phyloP scores from a whole-genome alignment of 2,888 invertebrate species.

The Charanyca ferruginea region DNA sequence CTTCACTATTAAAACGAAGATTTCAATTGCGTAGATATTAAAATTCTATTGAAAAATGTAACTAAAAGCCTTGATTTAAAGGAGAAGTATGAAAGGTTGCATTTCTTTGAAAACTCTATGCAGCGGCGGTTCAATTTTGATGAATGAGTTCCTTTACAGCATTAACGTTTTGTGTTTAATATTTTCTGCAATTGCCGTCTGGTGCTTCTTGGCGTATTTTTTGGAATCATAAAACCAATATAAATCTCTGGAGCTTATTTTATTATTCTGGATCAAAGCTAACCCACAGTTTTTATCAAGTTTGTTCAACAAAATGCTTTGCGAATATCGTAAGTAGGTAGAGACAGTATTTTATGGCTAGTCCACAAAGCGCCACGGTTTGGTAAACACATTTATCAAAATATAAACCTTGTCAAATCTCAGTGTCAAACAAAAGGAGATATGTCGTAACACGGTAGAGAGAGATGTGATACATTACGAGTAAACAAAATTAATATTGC shows the following conservation, averaged over 20 bases:
- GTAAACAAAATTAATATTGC: constrained; percentile 38
- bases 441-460: constrained; percentile 40
- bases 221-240: constrained; percentile 27
- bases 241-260: constrained; percentile 50
- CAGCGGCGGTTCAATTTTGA: constrained; percentile 36
- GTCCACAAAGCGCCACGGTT: constrained; percentile 57
- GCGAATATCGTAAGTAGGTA: constrained; percentile 63
- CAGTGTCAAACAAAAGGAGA: constrained; percentile 59
- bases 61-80: constrained; percentile 48
- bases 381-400: constrained; percentile 80
- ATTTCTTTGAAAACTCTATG: constrained; percentile 30
- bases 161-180: constrained; percentile 44
- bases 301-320: constrained; percentile 60
- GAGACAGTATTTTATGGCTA: constrained; percentile 64
- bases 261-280: constrained; percentile 44
- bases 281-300: constrained; percentile 37
- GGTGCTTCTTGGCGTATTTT: constrained; percentile 23
- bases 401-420: constrained; percentile 69
- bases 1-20: constrained; percentile 77
- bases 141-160: constrained; percentile 46
- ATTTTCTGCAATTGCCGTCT: constrained; percentile 41
- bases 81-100: constrained; percentile 38
- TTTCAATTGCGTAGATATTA: constrained; percentile 77
- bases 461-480: constrained; percentile 44
- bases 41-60: constrained; percentile 69